Evolutionary conservation across 2,113 vertebrate genomes (phyloP).

Genomic region (Hippocampus mohnikei): DNA sequence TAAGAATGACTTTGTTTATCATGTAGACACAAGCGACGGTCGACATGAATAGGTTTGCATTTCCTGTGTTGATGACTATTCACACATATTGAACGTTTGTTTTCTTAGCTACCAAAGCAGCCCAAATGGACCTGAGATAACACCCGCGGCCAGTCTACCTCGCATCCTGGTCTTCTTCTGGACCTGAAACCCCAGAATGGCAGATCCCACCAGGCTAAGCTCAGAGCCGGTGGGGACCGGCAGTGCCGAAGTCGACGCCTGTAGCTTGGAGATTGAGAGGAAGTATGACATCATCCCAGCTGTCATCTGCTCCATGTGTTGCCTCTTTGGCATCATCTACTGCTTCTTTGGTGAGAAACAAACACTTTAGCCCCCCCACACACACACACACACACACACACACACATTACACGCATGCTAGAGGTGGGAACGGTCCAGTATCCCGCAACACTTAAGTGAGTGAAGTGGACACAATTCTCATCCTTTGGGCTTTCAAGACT

Average conservation of each 20-base stretch:
- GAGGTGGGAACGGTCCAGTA: not conserved
- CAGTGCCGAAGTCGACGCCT: constrained; percentile 57
- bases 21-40: constrained; percentile 13
- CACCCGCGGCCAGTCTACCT: constrained; percentile 4
- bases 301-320: constrained; percentile 82
- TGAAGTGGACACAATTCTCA: too few species aligned
- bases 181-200: constrained; percentile 49
- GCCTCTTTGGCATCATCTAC: constrained; percentile 85
- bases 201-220: constrained; percentile 68
- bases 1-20: too few species aligned
- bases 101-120: constrained; percentile 32
- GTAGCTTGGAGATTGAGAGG: constrained; percentile 74
- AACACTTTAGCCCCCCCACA: not conserved
- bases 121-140: constrained; percentile 65
- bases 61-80: constrained; percentile 2
- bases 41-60: constrained; percentile 32
- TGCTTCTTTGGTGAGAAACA: constrained; percentile 83
- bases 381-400: too few species aligned
- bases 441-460: not conserved
- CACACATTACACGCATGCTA: not conserved
- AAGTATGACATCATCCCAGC: constrained; percentile 78
- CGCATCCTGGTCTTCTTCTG: constrained; percentile 13
- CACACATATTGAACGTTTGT: not conserved
- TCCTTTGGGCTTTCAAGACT: too few species aligned
- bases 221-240: constrained; percentile 56